Conservation (phyloP, 2,797 vertebrate species). For the Acipenser transmontanus region DNA sequence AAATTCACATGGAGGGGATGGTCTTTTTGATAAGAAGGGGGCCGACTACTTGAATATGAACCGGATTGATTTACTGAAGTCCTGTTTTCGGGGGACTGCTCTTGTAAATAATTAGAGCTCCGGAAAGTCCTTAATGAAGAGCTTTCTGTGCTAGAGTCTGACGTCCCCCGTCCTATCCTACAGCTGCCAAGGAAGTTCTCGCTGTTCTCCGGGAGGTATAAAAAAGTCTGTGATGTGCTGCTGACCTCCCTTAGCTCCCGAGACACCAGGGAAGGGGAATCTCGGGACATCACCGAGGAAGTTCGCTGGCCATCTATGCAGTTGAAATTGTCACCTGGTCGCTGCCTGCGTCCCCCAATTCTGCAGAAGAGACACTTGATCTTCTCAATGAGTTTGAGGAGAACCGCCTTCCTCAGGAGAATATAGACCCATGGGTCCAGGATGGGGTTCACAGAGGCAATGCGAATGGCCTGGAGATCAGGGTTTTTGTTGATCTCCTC, state of each 20-base stretch:
- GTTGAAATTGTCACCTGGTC: constrained; percentile 53
- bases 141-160: constrained; percentile 37
- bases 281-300: constrained; percentile 70
- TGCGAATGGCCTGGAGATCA: constrained; percentile 85
- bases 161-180: constrained; percentile 24
- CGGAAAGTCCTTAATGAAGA: constrained; percentile 51
- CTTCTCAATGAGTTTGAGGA: constrained; percentile 86
- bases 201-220: constrained; percentile 59
- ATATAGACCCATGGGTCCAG: constrained; percentile 95
- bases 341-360: constrained; percentile 67
- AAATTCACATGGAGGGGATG: constrained; percentile 74
- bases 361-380: constrained; percentile 92
- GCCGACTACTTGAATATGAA: constrained; percentile 10
- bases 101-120: constrained; percentile 51
- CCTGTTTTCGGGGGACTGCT: constrained; percentile 41
- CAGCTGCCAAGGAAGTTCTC: constrained; percentile 43
- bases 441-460: constrained; percentile 91
- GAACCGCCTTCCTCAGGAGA: constrained; percentile 83
- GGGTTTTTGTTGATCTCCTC: constrained; percentile 48
- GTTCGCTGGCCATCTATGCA: constrained; percentile 59
- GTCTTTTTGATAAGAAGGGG: constrained; percentile 49
- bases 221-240: constrained; percentile 74
- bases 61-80: constrained; percentile 31
- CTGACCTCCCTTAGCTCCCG: constrained; percentile 67
- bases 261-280: constrained; percentile 73